Conservation (phyloP, 2,888 invertebrate species). For the Drosophila affinis region DNA sequence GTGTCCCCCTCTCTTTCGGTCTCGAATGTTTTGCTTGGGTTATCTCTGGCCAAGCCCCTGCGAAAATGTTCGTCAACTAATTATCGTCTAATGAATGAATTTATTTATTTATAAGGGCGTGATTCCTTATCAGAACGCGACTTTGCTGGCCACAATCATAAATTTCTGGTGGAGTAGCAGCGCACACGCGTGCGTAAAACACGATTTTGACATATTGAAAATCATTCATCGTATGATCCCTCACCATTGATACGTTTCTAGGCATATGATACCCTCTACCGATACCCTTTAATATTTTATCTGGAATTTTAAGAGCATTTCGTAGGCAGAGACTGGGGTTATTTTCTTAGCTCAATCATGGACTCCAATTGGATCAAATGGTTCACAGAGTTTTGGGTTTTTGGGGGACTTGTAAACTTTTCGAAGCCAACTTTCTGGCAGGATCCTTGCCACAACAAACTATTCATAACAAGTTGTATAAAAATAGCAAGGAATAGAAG, state of each 20-base stretch:
- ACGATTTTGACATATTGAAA: not conserved
- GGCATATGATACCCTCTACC: too few species aligned
- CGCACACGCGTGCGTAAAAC: not conserved
- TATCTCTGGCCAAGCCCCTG: constrained; percentile 5
- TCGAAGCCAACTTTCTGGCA: not conserved
- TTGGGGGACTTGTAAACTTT: not conserved
- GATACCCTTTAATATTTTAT: too few species aligned
- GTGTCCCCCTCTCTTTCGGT: too few species aligned
- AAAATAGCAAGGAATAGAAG: not conserved
- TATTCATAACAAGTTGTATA: constrained; percentile 25
- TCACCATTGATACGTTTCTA: too few species aligned
- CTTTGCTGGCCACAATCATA: constrained; percentile 6
- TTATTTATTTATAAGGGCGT: constrained; percentile 22
- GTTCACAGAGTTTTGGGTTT: not conserved
- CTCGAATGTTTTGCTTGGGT: not conserved
- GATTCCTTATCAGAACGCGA: constrained; percentile 7
- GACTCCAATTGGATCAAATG: not conserved
- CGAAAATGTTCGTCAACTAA: not conserved
- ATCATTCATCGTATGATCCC: not conserved
- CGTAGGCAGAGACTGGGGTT: not conserved
- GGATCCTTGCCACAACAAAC: constrained; percentile 7
- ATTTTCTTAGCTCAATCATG: not conserved
- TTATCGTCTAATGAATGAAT: constrained; percentile 22
- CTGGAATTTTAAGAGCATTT: not conserved
- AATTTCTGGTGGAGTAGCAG: not conserved